Base-by-base conservation (phyloP, 2,888 invertebrate species). In the Netelia melanura region DNA sequence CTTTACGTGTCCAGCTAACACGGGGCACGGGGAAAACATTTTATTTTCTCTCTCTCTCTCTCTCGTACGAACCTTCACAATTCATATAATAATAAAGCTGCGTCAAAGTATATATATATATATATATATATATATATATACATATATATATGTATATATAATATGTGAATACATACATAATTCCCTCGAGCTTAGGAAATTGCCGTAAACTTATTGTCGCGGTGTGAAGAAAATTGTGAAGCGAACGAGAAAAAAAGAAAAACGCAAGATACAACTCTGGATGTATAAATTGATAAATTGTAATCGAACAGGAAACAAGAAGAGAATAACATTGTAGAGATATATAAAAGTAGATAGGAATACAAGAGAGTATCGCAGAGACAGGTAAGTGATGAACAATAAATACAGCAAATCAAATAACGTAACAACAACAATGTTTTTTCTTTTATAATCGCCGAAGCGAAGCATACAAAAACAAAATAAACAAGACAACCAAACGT, bases 201-300 rank as follows among this genome's bases (percentile, higher is more conserved):
- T 81, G 70, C 48, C 76, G 83, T 85, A 70, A 87, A 88, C 84
- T 86, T 87, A 88, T 86, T 86, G 87, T 88, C 88, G 84, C 84
- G 79, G 75, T 65, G 83, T 86, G 38, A 58, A 72, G 81, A 77
- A 68, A 81, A 76, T 83, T 58, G n/a, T 64, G 62, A 84, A 85
- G 83, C 70, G 76, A 81, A 81, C 58, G 61, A 17, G 65, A 62
- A 62, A 30, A 48, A 71, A 64, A 43, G 52, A 30, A 48, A 71
- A 64, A 43, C 70, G 54, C 44, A 44, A 71, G 43, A 48, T 25
- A 72, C 52, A 6, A 70, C 14, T 30, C 43, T 54, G 25, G n/a
- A 23, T 9, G 38, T 6, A 11, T 23, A 11, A 17, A 25, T 38
- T 25, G 11, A 67, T n/a, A 38, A 38, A 38, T 78, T 61, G 9